phyloP scores from a whole-genome alignment of 1,140 invertebrate species.

The Drosophila jambulina region DNA sequence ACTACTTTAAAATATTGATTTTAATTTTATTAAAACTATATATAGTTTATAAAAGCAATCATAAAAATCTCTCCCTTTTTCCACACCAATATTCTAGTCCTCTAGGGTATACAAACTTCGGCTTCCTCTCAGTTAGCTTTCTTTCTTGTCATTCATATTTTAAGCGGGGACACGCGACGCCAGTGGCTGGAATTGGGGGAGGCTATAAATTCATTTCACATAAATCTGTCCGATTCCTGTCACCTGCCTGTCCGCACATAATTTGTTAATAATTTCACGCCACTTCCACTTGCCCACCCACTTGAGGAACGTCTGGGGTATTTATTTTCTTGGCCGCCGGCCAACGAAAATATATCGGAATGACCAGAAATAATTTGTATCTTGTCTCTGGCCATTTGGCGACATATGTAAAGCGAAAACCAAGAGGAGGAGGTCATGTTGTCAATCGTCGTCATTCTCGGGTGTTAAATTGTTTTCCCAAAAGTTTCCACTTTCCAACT shows the following conservation, averaged over 20 bases:
- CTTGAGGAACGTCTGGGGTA: slow-evolving; percentile 8
- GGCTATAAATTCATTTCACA: slow-evolving; percentile 44
- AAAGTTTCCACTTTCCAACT: slow-evolving; percentile 21
- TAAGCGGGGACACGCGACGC: slow-evolving; percentile 39
- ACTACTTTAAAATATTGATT: too few relatives aligned
- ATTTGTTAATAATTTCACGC: slow-evolving; percentile 62
- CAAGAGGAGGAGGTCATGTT: background rate
- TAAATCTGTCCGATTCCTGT: slow-evolving; percentile 64
- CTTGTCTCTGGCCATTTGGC: slow-evolving; percentile 9
- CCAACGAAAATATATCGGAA: slow-evolving; percentile 17
- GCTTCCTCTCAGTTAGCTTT: background rate
- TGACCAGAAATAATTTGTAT: slow-evolving; percentile 35
- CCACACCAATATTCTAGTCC: too few relatives aligned
- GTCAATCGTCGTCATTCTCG: slow-evolving; percentile 14
- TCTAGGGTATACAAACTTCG: background rate
- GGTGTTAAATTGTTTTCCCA: slow-evolving; percentile 13
- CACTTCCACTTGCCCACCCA: slow-evolving; percentile 31
- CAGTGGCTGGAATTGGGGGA: background rate
- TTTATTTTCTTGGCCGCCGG: slow-evolving; percentile 34
- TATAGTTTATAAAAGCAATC: too few relatives aligned
- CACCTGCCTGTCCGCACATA: slow-evolving; percentile 63
- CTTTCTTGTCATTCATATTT: slow-evolving; percentile 14
- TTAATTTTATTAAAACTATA: too few relatives aligned
- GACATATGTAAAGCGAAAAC: slow-evolving; percentile 28
- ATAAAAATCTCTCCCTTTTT: too few relatives aligned